Conservation (phyloP, 2,113 vertebrate species). For the Apus apus region DNA sequence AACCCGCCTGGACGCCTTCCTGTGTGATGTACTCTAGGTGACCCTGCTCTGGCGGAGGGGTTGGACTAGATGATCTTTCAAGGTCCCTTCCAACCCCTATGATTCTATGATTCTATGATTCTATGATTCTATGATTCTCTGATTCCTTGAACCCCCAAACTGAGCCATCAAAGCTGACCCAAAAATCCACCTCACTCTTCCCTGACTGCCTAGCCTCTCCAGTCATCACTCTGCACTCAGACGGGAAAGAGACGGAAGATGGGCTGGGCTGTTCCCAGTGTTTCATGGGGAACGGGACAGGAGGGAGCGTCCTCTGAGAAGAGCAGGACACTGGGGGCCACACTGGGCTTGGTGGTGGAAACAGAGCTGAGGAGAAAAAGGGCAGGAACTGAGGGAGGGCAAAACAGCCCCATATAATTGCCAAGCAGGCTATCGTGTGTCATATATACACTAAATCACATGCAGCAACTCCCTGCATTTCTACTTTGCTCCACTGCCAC, state of each 20-base stretch:
- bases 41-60: too few species aligned
- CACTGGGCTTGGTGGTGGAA: background rate
- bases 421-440: background rate
- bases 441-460: background rate
- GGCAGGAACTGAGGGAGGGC: background rate
- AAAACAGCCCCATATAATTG: background rate
- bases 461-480: background rate
- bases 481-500: background rate
- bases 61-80: too few species aligned
- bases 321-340: background rate
- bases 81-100: too few species aligned
- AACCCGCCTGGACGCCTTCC: too few species aligned
- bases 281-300: background rate
- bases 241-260: background rate
- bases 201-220: background rate
- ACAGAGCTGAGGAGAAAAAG: background rate
- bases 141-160: background rate
- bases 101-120: too few species aligned
- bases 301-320: background rate
- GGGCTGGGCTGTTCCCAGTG: background rate
- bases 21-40: too few species aligned
- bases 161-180: background rate
- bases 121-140: too few species aligned
- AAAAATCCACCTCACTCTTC: background rate
- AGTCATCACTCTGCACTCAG: accelerated